Evolutionary conservation across 2,113 vertebrate genomes (phyloP), one percentile per base, ranked within the genome.

Genomic region (Hyla sarda): DNA sequence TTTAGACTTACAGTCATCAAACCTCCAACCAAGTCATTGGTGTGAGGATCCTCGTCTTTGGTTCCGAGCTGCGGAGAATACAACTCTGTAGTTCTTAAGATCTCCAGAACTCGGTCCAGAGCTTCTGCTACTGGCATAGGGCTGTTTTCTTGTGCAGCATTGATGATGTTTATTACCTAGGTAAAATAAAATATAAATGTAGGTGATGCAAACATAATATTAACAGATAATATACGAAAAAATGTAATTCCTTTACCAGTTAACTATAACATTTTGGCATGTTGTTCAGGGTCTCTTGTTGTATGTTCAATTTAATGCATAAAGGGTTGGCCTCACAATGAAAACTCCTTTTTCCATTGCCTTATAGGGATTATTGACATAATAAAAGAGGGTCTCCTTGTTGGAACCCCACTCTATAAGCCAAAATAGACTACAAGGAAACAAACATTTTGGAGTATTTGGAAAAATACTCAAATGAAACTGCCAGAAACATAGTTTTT

Each of bases 81-180:
- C 32, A 99, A 87, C 88, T 99, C 98, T n/a, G 97, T 97, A 88
- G 96, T 97, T 90, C 98, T 95, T 83, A 99, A 93, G 78, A 99
- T 99, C 91, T 99, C 97, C 91, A 99, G 94, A 88, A 99, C 98
- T 0, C 95, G 96, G 87, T 99, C 97, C 91, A 99, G 94, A 83
- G 98, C 97, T 92, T 99, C 97, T 0, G 96, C 97, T 80, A 99
- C 97, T 0, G 96, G 95, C 93, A 97, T 88, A 0, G 98, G 96
- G 82, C 98, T 99, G 92, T 95, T 98, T 88, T 99, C 97, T 95
- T 99, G 98, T 25, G 97, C 97, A 82, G 96, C 96, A 23, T 95
- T 99, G 91, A 99, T 99, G 90, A 99, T 99, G 92, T 96, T 99
- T 90, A 99, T 99, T 30, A 99, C 96, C 98, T 99, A 86, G 11